Base-by-base conservation (phyloP, 2,888 invertebrate species). In the Drosophila kuntzei region DNA sequence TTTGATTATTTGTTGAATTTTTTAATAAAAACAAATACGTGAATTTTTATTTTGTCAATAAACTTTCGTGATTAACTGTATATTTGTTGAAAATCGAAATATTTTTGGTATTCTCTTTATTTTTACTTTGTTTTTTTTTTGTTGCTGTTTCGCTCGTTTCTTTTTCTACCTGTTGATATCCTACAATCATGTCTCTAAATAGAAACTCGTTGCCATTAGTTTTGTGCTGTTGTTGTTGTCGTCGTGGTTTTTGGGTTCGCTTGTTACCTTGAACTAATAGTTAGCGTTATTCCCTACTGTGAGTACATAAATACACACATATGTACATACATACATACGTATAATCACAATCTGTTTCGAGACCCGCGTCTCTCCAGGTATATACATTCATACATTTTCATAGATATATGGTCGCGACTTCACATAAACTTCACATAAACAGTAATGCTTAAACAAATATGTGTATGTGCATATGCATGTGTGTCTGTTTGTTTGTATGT, bases 121-220 rank as follows among this genome's bases (percentile, higher is more conserved):
- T 20, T 54, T 43, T 64, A 62, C 60, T 41, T 59, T 60, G 69
- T 70, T 46, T 46, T 66, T 43, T 61, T 64, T 64, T 57, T 55
- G 44, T 80, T 51, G 46, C 77, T 75, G 46, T 43, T 61, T 63
- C 27, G 58, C 34, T 74, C 43, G 55, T 20, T 57, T 67, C 58
- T 55, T 76, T 75, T 73, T 87, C 73, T 82, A 82, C 82, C 82
- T 82, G 82, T 82, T 87, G 88, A 82, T 85, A 85, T 79, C 71
- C 80, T 79, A 85, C 79, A 87, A 82, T 85, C 87, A 76, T 53
- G 68, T 85, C 73, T 76, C 69, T 81, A 87, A 85, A 82, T 85
- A 81, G 87, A 82, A 87, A 82, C 86, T 82, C 82, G 87, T 81
- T 82, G 82, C 85, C 86, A 85, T 85, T 85, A 82, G 70, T 71